Evolutionary conservation across 1,140 invertebrate genomes (phyloP).

Genomic region (Diorhabda carinulata): DNA sequence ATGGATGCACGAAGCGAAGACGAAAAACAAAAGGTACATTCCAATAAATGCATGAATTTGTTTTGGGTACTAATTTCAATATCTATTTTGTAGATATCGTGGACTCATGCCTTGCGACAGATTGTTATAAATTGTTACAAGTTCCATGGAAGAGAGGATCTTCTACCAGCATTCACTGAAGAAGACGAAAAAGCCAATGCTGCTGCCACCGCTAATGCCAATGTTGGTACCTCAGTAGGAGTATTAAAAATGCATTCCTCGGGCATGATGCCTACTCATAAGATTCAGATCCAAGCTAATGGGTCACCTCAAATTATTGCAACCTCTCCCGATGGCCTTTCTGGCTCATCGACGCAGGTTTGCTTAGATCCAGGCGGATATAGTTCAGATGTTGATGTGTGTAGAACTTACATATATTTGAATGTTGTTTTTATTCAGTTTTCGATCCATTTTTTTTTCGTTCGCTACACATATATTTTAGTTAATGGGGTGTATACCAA

Average conservation of each 20-base stretch:
- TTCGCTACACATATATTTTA: not conserved
- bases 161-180: constrained; percentile 90
- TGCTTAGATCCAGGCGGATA: constrained; percentile 64
- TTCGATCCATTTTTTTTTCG: constrained; percentile 18
- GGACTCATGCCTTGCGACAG: constrained; percentile 95
- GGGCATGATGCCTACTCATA: constrained; percentile 49
- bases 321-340: constrained; percentile 57
- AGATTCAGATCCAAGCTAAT: constrained; percentile 52
- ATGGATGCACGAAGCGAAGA: constrained; percentile 95
- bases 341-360: constrained; percentile 64
- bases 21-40: constrained; percentile 90
- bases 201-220: constrained; percentile 49
- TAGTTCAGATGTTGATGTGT: constrained; percentile 62
- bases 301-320: constrained; percentile 52
- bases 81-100: constrained; percentile 75
- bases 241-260: constrained; percentile 61
- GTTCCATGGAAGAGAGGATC: constrained; percentile 93
- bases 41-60: not conserved
- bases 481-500: not conserved
- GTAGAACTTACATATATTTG: constrained; percentile 41
- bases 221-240: constrained; percentile 56
- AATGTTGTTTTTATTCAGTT: constrained; percentile 34
- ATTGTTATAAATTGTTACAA: constrained; percentile 99
- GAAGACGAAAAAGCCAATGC: constrained; percentile 75
- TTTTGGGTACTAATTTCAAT: not conserved